Percentiles rank a stretch among this genome's conserved stretches.
Conservation (phyloP, 2,888 invertebrate species). For the Tetragnatha montana region DNA sequence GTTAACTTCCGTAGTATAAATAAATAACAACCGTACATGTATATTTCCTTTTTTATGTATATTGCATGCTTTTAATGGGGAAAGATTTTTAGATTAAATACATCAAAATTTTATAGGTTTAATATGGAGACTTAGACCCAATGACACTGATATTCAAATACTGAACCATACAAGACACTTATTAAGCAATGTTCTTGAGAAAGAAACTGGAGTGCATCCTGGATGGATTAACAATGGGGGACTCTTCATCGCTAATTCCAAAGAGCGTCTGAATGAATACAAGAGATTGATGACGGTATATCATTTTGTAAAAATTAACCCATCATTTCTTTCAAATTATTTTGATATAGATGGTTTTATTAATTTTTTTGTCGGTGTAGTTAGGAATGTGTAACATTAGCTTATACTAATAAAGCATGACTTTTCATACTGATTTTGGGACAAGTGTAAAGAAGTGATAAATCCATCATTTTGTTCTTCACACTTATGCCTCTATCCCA, state of each 20-base stretch:
- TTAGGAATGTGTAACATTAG: too few relatives aligned
- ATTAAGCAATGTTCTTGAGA: conserved; percentile 82
- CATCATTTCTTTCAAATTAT: too few relatives aligned
- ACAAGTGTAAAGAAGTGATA: too few relatives aligned
- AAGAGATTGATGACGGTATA: conserved; percentile 83
- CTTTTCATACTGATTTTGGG: too few relatives aligned
- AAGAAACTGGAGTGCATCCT: conserved; percentile 87
- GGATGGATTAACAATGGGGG: conserved; percentile 95
- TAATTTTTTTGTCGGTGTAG: too few relatives aligned
- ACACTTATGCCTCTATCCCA: too few relatives aligned
- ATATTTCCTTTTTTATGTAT: neutral
- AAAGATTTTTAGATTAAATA: neutral
- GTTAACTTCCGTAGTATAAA: too few relatives aligned
- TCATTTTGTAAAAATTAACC: neutral
- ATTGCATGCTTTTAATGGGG: neutral
- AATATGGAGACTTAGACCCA: conserved; percentile 89
- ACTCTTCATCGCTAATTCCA: conserved; percentile 87
- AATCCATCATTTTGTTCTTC: too few relatives aligned
- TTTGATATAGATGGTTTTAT: too few relatives aligned
- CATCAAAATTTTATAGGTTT: conserved; percentile 76
- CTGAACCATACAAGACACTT: conserved; percentile 83
- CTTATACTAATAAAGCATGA: too few relatives aligned
- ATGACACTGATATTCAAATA: conserved; percentile 89
- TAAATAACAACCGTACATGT: neutral
- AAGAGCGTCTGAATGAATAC: conserved; percentile 89